Conservation (phyloP, 2,888 invertebrate species). For the Resseliella maxima region DNA sequence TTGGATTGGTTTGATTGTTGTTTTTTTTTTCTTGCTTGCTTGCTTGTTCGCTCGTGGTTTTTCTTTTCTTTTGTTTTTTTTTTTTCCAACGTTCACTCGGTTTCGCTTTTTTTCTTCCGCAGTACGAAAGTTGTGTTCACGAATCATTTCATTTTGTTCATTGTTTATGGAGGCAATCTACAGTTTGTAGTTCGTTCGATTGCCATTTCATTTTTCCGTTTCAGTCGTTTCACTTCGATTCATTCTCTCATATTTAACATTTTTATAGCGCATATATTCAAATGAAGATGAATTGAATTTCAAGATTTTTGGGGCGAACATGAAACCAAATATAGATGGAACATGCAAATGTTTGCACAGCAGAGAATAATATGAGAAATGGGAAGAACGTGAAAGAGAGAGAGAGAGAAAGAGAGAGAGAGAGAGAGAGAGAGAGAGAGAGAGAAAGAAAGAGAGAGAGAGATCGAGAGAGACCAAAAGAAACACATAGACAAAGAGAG, state of each 20-base stretch:
- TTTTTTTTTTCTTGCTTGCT: not conserved
- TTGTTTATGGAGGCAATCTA: not conserved
- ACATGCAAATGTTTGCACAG: not conserved
- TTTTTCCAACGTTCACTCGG: not conserved
- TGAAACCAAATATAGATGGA: not conserved
- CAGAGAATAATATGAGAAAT: too few relatives aligned
- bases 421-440: too few relatives aligned
- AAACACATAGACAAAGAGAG: too few relatives aligned
- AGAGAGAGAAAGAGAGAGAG: too few relatives aligned
- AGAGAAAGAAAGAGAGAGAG: too few relatives aligned
- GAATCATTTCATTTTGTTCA: conserved; percentile 7
- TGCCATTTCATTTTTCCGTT: not conserved
- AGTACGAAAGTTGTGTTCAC: not conserved
- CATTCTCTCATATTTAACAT: not conserved
- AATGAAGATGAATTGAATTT: conserved; percentile 2
- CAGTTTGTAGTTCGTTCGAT: not conserved
- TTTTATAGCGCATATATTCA: not conserved
- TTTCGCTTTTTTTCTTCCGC: not conserved
- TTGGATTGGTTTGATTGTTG: not conserved
- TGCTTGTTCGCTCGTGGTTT: not conserved
- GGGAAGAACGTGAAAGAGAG: too few relatives aligned
- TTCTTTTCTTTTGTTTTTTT: too few relatives aligned
- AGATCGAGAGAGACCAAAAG: too few relatives aligned
- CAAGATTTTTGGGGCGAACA: not conserved
- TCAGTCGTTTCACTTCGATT: not conserved